Base-by-base conservation (phyloP, 2,113 vertebrate genomes). In the Amblyornis subalaris region DNA sequence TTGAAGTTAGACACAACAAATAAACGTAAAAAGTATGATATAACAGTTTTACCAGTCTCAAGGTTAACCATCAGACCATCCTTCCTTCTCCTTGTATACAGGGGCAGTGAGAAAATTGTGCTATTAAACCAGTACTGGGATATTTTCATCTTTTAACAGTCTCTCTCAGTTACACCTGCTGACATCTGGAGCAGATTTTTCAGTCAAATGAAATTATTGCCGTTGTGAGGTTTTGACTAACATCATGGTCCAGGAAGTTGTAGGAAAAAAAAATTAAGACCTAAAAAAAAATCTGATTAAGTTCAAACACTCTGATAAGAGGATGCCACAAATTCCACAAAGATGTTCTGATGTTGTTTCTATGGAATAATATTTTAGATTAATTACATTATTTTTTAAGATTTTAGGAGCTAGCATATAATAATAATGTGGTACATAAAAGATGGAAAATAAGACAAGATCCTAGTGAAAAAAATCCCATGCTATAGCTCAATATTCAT, bases 361-460 rank as follows among this genome's bases (percentile, higher is more conserved):
- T 44, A 8, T 44, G 8, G 3, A 51, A 28, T 38, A 70, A 24
- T 47, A 53, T 24, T 87, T 91, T 65, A 65, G 10, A 80, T 42
- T 67, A 83, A 42, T 2, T 21, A 5, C 26, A 28, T 2, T 64
- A n/a, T 9, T 33, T 78, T 65, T 76, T 35, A 70, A 76, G 17
- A 4, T 60, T 22, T 51, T 79, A 9, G 5, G 35, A 61, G 5
- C 1, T 48, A 10, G 0, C 3, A 38, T 25, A 44, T 5, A 64
- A 35, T 29, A 47, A 69, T 62, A n/a, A 44, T 16, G 0, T 45
- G 15, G 57, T 33, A 3, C 64, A 60, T n/a, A 53, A 65, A 35
- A 50, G 31, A 31, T 11, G 3, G 4, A 86, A 82, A 15, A 60
- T 14, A 2, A 75, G 2, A 29, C 5, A 66, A 62, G 8, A 58